These are phyloP conservation scores for Notechis scutatus DNA, from an alignment of 2,113 vertebrate species.

Conservation along the genomic window DNA sequence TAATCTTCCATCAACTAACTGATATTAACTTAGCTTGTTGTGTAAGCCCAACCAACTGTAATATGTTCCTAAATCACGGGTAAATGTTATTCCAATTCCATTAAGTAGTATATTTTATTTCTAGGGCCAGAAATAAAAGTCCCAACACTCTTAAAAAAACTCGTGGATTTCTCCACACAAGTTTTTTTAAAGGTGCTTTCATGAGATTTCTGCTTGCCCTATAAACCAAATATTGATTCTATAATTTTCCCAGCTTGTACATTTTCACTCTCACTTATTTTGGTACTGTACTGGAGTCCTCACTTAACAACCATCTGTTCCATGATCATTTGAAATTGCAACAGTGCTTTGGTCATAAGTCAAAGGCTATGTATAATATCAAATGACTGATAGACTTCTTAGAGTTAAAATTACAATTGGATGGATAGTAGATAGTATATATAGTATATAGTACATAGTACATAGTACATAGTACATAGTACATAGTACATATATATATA, in stretches of 20 bases:
- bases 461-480: too few relatives aligned
- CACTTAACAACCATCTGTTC: neutral
- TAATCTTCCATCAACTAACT: neutral
- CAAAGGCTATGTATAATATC: conserved; percentile 6
- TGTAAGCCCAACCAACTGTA: neutral
- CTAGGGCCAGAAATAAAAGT: neutral
- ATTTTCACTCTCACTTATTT: conserved; percentile 32
- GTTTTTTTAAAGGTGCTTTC: neutral
- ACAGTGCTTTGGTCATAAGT: neutral
- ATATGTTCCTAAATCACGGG: neutral
- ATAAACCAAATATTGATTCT: conserved; percentile 21
- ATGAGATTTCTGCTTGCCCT: neutral
- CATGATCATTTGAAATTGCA: neutral
- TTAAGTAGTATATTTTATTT: neutral
- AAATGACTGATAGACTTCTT: conserved; percentile 22
- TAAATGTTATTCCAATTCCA: neutral
- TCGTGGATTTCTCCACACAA: neutral
- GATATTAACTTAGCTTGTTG: neutral
- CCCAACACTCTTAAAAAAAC: neutral
- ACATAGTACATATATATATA: too few relatives aligned
- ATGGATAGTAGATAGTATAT: neutral
- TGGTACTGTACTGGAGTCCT: conserved; percentile 5
- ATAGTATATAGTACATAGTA: too few relatives aligned
- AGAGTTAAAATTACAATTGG: conserved; percentile 12
- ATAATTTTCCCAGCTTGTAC: neutral